Evolutionary conservation across 1,140 invertebrate genomes (phyloP).

Genomic region (Procambarus clarkii): DNA sequence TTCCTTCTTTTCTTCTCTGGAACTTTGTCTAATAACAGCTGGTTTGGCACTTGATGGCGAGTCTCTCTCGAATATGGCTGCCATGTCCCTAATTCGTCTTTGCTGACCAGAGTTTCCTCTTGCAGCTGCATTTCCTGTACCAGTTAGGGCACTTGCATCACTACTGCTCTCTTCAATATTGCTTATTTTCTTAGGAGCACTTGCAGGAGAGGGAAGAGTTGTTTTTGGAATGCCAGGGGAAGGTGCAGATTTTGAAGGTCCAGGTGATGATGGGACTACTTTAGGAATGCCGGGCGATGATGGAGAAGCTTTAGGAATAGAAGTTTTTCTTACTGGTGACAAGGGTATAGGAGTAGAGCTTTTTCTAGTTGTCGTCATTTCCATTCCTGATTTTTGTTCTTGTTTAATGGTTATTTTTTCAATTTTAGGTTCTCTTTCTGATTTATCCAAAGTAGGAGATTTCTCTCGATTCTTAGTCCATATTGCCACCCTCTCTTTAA

Average conservation of each 20-base stretch:
- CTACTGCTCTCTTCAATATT: slow-evolving; percentile 13
- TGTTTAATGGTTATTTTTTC: slow-evolving; percentile 35
- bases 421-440: slow-evolving; percentile 14
- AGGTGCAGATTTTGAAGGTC: slow-evolving; percentile 4
- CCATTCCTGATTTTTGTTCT: slow-evolving; percentile 48
- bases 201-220: slow-evolving; percentile 34
- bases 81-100: slow-evolving; percentile 69
- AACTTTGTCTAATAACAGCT: slow-evolving; percentile 62
- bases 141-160: slow-evolving; percentile 20
- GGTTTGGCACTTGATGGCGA: slow-evolving; percentile 59
- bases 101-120: slow-evolving; percentile 60
- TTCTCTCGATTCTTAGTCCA: slow-evolving; percentile 68
- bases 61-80: slow-evolving; percentile 70
- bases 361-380: slow-evolving; percentile 21
- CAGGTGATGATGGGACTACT: slow-evolving; percentile 28
- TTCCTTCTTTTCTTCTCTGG: slow-evolving; percentile 66
- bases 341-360: slow-evolving; percentile 27
- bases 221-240: slow-evolving; percentile 51
- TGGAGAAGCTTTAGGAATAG: slow-evolving; percentile 45
- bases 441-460: background rate
- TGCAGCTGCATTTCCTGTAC: slow-evolving; percentile 33
- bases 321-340: slow-evolving; percentile 51
- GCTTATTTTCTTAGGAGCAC: slow-evolving; percentile 12
- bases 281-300: slow-evolving; percentile 36
- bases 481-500: slow-evolving; percentile 73